Evolutionary conservation across 2,797 vertebrate species (phyloP).

Genomic region (Rhynchonycteris naso): DNA sequence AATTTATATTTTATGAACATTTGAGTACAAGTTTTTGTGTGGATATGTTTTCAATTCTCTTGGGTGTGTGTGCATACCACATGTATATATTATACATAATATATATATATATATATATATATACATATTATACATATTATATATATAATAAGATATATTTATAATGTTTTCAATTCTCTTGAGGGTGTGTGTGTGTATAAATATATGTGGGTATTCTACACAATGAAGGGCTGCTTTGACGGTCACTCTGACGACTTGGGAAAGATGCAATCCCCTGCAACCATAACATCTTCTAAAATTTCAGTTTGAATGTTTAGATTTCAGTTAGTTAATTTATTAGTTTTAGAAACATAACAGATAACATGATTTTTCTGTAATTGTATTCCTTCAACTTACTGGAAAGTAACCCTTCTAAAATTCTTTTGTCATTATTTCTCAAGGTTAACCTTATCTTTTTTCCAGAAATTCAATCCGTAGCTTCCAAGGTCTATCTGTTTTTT

Average conservation of each 20-base stretch:
- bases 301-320: neutral
- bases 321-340: neutral
- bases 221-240: neutral
- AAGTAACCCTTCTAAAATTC: slow-evolving; percentile 16
- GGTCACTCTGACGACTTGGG: neutral
- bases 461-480: slow-evolving; percentile 44
- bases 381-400: neutral
- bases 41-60: neutral
- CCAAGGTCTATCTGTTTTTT: slow-evolving; percentile 3
- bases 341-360: neutral
- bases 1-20: neutral
- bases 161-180: no score
- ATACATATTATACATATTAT: no score
- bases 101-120: no score
- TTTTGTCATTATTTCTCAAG: slow-evolving; percentile 29
- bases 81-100: no score
- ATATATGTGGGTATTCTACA: no score
- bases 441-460: neutral
- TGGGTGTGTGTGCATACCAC: neutral
- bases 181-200: no score
- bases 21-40: neutral
- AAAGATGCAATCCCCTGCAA: neutral
- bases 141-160: no score
- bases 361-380: neutral
- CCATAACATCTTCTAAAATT: neutral